phyloP scores from a whole-genome alignment of 2,113 vertebrate species.

The Rhagologus leucostigma region DNA sequence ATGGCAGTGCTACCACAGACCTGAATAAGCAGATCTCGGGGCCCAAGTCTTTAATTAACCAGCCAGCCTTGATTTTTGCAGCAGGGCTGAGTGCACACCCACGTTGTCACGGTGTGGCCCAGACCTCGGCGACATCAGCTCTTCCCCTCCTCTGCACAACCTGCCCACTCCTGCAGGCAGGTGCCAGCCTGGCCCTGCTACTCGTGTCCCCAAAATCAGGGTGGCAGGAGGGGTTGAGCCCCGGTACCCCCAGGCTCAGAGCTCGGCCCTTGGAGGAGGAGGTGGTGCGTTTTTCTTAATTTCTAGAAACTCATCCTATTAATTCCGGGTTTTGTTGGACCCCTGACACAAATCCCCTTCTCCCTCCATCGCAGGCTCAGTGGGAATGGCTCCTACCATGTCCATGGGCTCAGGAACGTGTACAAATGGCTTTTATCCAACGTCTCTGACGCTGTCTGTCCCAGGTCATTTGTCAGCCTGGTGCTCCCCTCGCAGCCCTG shows the following conservation, averaged over 20 bases:
- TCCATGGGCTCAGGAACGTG: fast-evolving
- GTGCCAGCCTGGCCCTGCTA: not conserved
- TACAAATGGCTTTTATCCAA: not conserved
- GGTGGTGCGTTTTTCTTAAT: not conserved
- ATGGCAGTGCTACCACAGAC: not conserved
- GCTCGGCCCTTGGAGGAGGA: not conserved
- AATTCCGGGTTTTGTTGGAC: fast-evolving
- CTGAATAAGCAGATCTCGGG: not conserved
- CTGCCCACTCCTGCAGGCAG: fast-evolving
- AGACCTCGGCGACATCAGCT: not conserved
- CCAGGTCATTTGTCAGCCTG: not conserved
- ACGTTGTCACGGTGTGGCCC: not conserved
- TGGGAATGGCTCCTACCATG: fast-evolving
- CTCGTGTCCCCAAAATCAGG: not conserved
- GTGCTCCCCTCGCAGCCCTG: not conserved
- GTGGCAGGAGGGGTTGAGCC: not conserved
- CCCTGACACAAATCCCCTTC: not conserved
- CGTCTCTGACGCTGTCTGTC: not conserved
- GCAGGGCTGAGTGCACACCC: not conserved
- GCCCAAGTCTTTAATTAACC: not conserved
- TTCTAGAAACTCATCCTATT: not conserved
- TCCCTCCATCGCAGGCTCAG: not conserved
- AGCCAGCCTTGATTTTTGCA: not conserved
- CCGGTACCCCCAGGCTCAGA: fast-evolving
- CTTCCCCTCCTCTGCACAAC: not conserved